Evolutionary conservation across 2,113 vertebrate genomes (phyloP).

Genomic region (Felis chaus): DNA sequence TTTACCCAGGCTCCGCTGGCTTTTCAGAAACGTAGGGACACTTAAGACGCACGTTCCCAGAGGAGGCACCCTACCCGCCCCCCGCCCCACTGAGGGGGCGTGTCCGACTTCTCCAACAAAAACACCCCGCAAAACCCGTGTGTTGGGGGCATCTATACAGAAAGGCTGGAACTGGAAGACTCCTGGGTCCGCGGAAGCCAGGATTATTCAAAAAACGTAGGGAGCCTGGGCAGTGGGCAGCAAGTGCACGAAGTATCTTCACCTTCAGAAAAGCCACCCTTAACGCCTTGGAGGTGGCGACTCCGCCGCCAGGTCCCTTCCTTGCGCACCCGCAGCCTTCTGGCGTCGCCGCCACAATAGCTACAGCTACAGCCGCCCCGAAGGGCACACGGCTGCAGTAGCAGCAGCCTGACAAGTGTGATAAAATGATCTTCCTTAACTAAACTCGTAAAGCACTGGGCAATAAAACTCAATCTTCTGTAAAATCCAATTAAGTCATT

Average conservation of each 20-base stretch:
- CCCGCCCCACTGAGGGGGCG: fast-evolving
- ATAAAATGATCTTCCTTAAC: slow-evolving; percentile 99
- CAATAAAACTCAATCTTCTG: slow-evolving; percentile 99
- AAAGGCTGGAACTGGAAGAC: background rate
- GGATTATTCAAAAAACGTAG: background rate
- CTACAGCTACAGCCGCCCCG: slow-evolving; percentile 85
- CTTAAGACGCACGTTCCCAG: background rate
- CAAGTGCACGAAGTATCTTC: background rate
- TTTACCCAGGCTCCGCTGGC: background rate
- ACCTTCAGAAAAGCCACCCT: background rate
- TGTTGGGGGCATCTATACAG: background rate
- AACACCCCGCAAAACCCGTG: background rate
- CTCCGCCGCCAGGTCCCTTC: background rate
- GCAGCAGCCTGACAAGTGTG: slow-evolving; percentile 94
- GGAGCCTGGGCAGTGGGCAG: too few species aligned
- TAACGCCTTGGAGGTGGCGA: background rate
- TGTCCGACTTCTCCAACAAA: background rate
- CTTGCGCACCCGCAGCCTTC: background rate
- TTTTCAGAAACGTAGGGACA: background rate
- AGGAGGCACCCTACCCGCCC: too few species aligned
- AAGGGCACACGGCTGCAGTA: slow-evolving; percentile 87
- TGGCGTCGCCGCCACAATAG: slow-evolving; percentile 50
- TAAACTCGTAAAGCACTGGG: slow-evolving; percentile 99
- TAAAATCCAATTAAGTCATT: slow-evolving; percentile 99
- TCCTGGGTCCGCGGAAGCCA: background rate